phyloP scores from a whole-genome alignment of 2,113 vertebrate genomes.

The Chelonoidis abingdonii region DNA sequence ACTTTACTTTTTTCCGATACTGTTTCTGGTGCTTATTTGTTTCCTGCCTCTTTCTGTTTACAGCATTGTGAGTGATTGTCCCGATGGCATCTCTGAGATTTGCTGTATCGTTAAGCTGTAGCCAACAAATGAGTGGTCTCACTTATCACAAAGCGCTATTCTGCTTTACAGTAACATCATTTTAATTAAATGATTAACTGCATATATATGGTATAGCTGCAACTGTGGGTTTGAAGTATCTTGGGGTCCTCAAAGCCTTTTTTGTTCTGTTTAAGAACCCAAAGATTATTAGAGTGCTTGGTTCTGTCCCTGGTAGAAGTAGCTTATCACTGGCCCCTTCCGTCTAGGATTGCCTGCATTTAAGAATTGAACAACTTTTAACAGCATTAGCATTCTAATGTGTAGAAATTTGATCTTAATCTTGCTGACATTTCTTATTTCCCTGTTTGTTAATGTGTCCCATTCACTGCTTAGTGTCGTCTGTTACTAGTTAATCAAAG shows the following conservation, averaged over 20 bases:
- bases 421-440: neutral
- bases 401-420: neutral
- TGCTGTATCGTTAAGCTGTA: fast-evolving
- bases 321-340: neutral
- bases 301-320: neutral
- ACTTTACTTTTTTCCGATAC: neutral
- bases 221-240: neutral
- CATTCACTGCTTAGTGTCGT: neutral
- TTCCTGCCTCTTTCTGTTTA: neutral
- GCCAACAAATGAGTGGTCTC: neutral
- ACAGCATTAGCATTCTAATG: neutral
- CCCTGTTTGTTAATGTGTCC: neutral
- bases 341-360: neutral
- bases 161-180: neutral
- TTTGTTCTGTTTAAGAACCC: neutral
- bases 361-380: neutral
- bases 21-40: neutral
- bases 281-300: neutral
- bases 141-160: neutral
- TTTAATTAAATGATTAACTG: neutral
- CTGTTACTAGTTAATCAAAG: neutral
- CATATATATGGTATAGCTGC: neutral
- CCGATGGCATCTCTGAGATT: neutral
- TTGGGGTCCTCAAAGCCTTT: neutral
- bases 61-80: neutral